phyloP scores from a whole-genome alignment of 1,140 invertebrate species.

The Brachystomella parvula region DNA sequence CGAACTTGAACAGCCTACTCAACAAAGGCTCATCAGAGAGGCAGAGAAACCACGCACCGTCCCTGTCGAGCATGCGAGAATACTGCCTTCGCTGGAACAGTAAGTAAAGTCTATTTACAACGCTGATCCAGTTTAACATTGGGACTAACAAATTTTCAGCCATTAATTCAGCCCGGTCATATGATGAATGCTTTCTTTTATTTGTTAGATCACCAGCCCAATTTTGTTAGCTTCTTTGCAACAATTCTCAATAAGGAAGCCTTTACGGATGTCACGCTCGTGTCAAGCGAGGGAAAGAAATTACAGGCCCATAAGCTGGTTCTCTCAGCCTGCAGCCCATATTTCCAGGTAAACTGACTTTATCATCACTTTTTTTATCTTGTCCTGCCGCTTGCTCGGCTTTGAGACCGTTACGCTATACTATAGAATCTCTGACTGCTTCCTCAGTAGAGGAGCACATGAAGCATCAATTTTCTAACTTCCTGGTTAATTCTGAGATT shows the following conservation, averaged over 20 bases:
- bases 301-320: conserved; percentile 78
- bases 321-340: conserved; percentile 74
- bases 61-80: conserved; percentile 41
- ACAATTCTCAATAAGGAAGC: conserved; percentile 67
- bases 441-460: no score
- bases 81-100: conserved; percentile 81
- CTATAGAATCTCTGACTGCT: no score
- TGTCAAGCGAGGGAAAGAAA: conserved; percentile 71
- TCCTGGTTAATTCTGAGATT: no score
- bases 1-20: conserved; percentile 5
- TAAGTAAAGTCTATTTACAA: no score
- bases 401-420: no score
- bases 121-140: no score
- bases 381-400: no score
- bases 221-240: conserved; percentile 77
- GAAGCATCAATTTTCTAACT: no score
- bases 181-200: no score
- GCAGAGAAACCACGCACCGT: background rate
- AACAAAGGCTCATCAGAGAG: background rate
- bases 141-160: no score
- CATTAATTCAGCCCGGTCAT: no score
- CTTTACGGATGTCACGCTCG: conserved; percentile 75
- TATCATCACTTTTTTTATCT: conserved; percentile 3
- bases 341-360: conserved; percentile 61
- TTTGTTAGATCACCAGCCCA: conserved; percentile 80